Conservation (phyloP, 2,797 vertebrate species). For the Poeciliopsis paucimaculata region DNA sequence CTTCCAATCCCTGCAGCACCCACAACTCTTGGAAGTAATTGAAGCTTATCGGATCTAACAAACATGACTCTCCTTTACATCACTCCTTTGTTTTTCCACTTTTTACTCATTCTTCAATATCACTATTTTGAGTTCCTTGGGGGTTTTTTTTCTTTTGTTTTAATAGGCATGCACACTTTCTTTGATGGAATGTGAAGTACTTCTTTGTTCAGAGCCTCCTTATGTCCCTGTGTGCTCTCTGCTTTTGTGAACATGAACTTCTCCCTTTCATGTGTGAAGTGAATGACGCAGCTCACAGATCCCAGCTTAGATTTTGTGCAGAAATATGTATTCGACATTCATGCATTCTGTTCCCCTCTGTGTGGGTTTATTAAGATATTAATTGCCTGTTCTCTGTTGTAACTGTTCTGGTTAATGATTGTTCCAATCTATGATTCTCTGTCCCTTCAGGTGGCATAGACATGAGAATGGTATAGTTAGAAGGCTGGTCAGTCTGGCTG, state of each 20-base stretch:
- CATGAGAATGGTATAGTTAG: conserved; percentile 60
- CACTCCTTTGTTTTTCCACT: conserved; percentile 14
- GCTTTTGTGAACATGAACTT: conserved; percentile 57
- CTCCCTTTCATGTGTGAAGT: conserved; percentile 39
- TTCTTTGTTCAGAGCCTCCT: conserved; percentile 62
- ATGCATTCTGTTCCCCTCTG: conserved; percentile 2
- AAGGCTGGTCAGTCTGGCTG: conserved; percentile 65
- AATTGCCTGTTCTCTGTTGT: neutral
- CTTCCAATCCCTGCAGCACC: conserved; percentile 53
- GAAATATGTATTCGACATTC: conserved; percentile 6
- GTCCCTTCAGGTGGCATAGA: conserved; percentile 51
- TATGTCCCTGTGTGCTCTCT: conserved; percentile 42
- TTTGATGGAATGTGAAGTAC: conserved; percentile 66
- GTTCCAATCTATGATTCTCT: conserved; percentile 14
- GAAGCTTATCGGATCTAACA: conserved; percentile 42
- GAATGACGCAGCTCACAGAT: conserved; percentile 21
- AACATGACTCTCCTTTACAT: conserved; percentile 24
- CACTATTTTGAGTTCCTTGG: conserved; percentile 5
- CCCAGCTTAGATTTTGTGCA: conserved; percentile 8
- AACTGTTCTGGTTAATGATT: conserved; percentile 15
- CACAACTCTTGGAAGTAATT: conserved; percentile 49
- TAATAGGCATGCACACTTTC: conserved; percentile 28
- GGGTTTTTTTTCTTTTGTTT: neutral
- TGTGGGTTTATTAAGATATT: neutral
- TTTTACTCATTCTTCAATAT: conserved; percentile 13